Evolutionary conservation across 2,888 invertebrate species (phyloP).

Genomic region (Axea sp.): DNA sequence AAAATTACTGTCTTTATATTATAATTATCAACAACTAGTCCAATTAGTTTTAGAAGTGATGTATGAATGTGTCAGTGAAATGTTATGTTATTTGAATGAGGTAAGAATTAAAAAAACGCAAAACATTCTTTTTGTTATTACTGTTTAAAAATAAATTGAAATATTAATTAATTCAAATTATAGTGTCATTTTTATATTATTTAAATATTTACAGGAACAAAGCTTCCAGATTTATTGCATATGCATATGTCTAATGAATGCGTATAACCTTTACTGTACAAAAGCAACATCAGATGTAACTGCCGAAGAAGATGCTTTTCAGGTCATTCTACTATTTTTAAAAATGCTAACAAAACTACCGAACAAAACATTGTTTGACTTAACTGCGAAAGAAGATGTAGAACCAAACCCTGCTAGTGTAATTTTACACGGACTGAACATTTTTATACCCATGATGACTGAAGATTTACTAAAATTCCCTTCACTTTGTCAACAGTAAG

Average conservation of each 20-base stretch:
- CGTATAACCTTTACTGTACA: slow-evolving; percentile 85
- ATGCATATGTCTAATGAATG: slow-evolving; percentile 85
- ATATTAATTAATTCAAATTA: no score
- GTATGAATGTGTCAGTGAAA: slow-evolving; percentile 85
- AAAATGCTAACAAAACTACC: slow-evolving; percentile 84
- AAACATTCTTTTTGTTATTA: no score
- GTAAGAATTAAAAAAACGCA: no score
- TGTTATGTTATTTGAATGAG: slow-evolving; percentile 70
- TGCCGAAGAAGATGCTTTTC: slow-evolving; percentile 87
- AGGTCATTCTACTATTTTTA: slow-evolving; percentile 90
- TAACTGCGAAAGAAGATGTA: slow-evolving; percentile 77
- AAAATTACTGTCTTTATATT: slow-evolving; percentile 86
- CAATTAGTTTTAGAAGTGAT: slow-evolving; percentile 87
- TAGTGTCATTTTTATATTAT: no score
- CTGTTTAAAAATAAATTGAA: no score
- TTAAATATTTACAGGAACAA: slow-evolving; percentile 81
- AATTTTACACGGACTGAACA: slow-evolving; percentile 85
- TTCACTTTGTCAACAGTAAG: slow-evolving; percentile 83
- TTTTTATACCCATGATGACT: slow-evolving; percentile 83
- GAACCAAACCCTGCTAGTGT: slow-evolving; percentile 81
- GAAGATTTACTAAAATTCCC: slow-evolving; percentile 86
- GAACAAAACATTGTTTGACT: slow-evolving; percentile 81
- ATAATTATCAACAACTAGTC: slow-evolving; percentile 89
- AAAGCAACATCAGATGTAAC: slow-evolving; percentile 83
- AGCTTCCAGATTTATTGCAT: slow-evolving; percentile 85